Percentiles rank a stretch among this genome's conserved stretches.
Evolutionary conservation across 1,140 invertebrate genomes (phyloP).

Genomic region (Grapholita molesta): DNA sequence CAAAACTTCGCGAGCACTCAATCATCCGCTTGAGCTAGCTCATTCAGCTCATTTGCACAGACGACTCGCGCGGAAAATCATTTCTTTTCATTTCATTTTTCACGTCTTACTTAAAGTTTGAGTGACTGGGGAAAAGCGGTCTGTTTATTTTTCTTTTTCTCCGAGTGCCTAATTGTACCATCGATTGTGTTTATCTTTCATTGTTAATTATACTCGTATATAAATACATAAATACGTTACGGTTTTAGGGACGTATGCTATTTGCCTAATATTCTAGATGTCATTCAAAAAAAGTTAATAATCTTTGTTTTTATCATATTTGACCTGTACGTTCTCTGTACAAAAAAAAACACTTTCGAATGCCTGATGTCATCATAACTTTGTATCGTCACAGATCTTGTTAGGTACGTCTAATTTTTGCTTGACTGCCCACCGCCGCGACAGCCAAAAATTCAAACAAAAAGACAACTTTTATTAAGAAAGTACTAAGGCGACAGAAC

Average conservation of each 20-base stretch:
- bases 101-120: constrained; percentile 74
- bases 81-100: constrained; percentile 78
- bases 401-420: too few relatives aligned
- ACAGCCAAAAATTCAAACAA: constrained; percentile 1
- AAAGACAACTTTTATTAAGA: constrained; percentile 67
- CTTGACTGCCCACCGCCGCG: too few relatives aligned
- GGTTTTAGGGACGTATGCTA: too few relatives aligned
- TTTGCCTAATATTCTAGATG: too few relatives aligned
- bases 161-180: constrained; percentile 35
- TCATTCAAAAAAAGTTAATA: too few relatives aligned
- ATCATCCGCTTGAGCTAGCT: constrained; percentile 75
- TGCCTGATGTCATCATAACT: too few relatives aligned
- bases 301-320: too few relatives aligned
- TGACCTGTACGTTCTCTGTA: too few relatives aligned
- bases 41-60: constrained; percentile 79
- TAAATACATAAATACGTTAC: too few relatives aligned
- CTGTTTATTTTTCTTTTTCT: constrained; percentile 58
- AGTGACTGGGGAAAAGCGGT: constrained; percentile 48
- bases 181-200: constrained; percentile 33
- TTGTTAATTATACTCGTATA: neutral
- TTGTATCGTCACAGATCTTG: too few relatives aligned
- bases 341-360: too few relatives aligned
- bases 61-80: constrained; percentile 77
- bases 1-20: constrained; percentile 49
- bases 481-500: constrained; percentile 71